Evolutionary conservation across 2,888 invertebrate genomes (phyloP), one percentile per base, ranked within the genome.

Genomic region (Erebia palarica): DNA sequence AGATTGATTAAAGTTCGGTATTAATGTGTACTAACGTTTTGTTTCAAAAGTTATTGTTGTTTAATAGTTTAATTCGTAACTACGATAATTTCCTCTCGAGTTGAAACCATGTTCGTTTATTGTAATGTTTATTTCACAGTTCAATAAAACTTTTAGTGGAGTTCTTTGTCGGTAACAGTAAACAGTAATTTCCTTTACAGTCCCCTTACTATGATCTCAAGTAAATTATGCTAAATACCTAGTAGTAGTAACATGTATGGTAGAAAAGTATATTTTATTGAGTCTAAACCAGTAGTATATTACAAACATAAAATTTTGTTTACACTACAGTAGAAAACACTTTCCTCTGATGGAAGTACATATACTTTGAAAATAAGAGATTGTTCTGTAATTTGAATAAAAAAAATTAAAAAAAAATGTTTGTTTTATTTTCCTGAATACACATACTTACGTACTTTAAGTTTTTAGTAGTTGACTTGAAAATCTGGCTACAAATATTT

Each of bases 341-440:
- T 36, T 36, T 36, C 36, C 36, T 36, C 36, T 7, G 5, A 36
- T 7, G 36, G 36, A 7, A 36, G 36, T 36, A 36, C 27, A 3
- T 27, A 27, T 27, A 27, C 36, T 36, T 36, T 36, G 36, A 36
- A 36, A 36, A 7, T 36, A 36, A 36, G 7, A 36, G 36, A 0
- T 36, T 36, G 36, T 36, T 36, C 36, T 36, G 7, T 7, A 36
- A 36, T 36, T 3, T 9, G 8, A 55, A 16, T 11, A 8, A 10
- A 18, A 16, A 7, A 4, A 58, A 58, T 58, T 58, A 58, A 58
- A 58, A 27, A 58, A 21, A 58, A 13, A 10, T 11, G 13, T 55
- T 65, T 65, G 65, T 65, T 65, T 63, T 55, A 65, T 65, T 65
- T 65, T 36, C 64, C 36, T 65, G 9, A 2, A 10, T n/a, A 13